These are phyloP conservation scores for Erithacus rubecula DNA, from an alignment of 2,797 vertebrate species.

Conservation along the genomic window DNA sequence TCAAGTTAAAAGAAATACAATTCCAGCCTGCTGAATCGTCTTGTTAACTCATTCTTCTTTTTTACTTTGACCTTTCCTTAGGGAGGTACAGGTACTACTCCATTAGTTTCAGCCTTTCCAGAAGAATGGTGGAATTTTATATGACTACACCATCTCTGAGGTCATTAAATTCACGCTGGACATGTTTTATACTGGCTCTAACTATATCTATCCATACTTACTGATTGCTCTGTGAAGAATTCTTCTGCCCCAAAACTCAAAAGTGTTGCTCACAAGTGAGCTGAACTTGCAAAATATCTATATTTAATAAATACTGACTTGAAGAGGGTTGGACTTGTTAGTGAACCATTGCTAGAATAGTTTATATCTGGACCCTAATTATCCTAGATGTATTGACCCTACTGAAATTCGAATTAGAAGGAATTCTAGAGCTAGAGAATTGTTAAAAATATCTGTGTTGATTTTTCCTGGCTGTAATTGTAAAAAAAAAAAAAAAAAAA, in stretches of 20 bases:
- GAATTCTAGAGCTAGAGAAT: neutral
- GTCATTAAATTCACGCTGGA: neutral
- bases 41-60: slow-evolving; percentile 43
- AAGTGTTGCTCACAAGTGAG: neutral
- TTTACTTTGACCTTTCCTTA: slow-evolving; percentile 47
- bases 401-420: neutral
- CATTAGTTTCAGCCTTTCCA: slow-evolving; percentile 17
- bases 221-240: neutral
- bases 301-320: neutral
- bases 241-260: neutral
- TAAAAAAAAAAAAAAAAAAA: too few species aligned
- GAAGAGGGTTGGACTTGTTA: neutral
- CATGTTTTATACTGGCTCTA: neutral
- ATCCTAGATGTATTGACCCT: neutral
- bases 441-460: neutral
- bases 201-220: neutral
- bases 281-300: neutral
- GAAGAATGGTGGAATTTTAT: neutral
- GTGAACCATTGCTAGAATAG: neutral
- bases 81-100: neutral
- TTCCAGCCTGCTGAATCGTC: slow-evolving; percentile 22
- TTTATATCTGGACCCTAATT: neutral
- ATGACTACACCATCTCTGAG: neutral
- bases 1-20: slow-evolving; percentile 24
- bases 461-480: neutral